phyloP scores from a whole-genome alignment of 2,797 vertebrate genomes.

The Scomberomorus guttatus region DNA sequence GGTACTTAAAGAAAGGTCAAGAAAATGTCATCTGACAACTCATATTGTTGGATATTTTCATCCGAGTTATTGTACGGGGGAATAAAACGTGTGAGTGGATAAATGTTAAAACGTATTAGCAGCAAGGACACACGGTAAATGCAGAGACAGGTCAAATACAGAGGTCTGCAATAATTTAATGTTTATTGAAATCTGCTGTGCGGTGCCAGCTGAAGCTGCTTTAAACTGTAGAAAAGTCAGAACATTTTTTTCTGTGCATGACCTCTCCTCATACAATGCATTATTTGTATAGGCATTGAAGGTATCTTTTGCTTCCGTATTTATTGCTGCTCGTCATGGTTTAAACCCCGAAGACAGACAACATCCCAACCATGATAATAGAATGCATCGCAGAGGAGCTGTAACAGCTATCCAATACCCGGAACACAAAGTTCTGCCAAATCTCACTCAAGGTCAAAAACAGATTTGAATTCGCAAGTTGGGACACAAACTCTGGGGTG shows the following conservation, averaged over 20 bases:
- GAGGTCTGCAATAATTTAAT: slow-evolving; percentile 36
- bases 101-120: slow-evolving; percentile 25
- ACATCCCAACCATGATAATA: slow-evolving; percentile 39
- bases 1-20: background rate
- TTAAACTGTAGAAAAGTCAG: background rate
- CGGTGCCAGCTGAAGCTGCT: background rate
- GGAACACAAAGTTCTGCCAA: slow-evolving; percentile 65
- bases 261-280: slow-evolving; percentile 42
- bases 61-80: background rate
- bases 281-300: slow-evolving; percentile 30
- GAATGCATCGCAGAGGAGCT: slow-evolving; percentile 40
- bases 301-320: slow-evolving; percentile 9
- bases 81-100: slow-evolving; percentile 28
- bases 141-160: slow-evolving; percentile 22
- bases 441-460: slow-evolving; percentile 73
- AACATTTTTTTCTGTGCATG: background rate
- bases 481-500: slow-evolving; percentile 50
- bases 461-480: slow-evolving; percentile 57
- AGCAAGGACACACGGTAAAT: slow-evolving; percentile 31
- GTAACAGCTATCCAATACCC: slow-evolving; percentile 56
- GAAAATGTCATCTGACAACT: slow-evolving; percentile 18
- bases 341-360: slow-evolving; percentile 44
- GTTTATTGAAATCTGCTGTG: slow-evolving; percentile 38
- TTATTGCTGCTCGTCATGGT: slow-evolving; percentile 45
- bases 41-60: background rate